phyloP scores from a whole-genome alignment of 35 echinoderm and acorn worm genomes.

The Strongylocentrotus purpuratus region DNA sequence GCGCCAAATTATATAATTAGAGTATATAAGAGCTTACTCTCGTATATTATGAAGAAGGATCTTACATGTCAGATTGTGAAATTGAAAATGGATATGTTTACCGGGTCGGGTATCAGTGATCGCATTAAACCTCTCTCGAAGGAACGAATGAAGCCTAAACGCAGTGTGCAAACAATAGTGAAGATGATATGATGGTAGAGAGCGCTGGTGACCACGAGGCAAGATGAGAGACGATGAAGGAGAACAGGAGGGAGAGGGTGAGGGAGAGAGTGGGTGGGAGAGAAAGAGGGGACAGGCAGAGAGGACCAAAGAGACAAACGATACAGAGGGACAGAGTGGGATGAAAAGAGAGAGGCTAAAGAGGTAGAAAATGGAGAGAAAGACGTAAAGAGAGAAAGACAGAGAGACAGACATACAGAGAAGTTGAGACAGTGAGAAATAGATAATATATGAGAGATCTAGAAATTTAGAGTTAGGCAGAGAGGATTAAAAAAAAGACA shows the following conservation, averaged over 20 bases:
- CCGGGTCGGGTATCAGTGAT: not conserved
- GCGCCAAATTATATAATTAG: not conserved
- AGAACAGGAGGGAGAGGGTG: not conserved
- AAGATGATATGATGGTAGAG: not conserved
- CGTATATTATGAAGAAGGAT: not conserved
- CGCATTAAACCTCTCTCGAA: not conserved
- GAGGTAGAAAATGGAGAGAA: too few relatives aligned
- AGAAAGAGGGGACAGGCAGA: too few relatives aligned
- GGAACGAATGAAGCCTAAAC: not conserved
- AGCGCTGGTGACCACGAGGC: not conserved
- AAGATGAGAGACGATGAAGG: not conserved
- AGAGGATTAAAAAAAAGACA: too few relatives aligned
- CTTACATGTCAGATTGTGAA: not conserved
- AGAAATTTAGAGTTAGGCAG: too few relatives aligned
- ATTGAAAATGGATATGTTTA: constrained; percentile 14
- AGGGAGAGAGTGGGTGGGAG: too few relatives aligned
- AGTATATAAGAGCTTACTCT: not conserved
- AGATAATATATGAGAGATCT: too few relatives aligned
- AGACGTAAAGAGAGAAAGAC: too few relatives aligned
- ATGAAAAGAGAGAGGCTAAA: too few relatives aligned
- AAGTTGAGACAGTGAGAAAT: too few relatives aligned
- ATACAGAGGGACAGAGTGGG: too few relatives aligned
- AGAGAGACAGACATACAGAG: too few relatives aligned
- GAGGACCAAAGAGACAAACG: too few relatives aligned
- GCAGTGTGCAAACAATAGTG: not conserved